Evolutionary conservation across 2,797 vertebrate genomes (phyloP), one percentile per base, ranked within the genome.

Genomic region (Oreochromis mossambicus): DNA sequence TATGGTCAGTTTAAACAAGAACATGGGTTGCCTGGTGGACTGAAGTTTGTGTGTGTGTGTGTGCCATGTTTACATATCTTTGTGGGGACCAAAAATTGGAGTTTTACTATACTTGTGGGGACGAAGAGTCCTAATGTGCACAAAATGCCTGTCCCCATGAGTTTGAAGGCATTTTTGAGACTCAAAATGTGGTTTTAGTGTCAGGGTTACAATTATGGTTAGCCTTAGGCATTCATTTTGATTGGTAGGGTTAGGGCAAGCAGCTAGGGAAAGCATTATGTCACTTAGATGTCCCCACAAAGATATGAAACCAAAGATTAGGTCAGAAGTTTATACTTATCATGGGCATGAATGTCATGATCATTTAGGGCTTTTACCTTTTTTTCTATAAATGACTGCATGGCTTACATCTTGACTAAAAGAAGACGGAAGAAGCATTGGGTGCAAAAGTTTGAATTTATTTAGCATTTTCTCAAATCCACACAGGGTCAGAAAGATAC

Each of bases 201-300:
- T 61, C 9, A 0, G 15, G 56, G 29, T 19, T 19, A 61, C 17
- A 61, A 61, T 34, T 61, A 34, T 19, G 15, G 55, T 56, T 29
- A 52, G 51, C 21, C 4, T 26, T 55, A 61, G 9, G 5, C 56
- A 61, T 61, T 61, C 56, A 4, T 34, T 61, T 61, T 61, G 29
- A 34, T 34, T 34, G 29, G 19, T 61, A 61, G 56, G 56, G 5
- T 34, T 61, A 61, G 3, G 58, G 17, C 17, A 61, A 61, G 56
- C 56, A 61, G 56, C 56, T 61, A 3, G 32, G 0, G 56, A 61
- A 61, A 34, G 5, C 29, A 61, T 11, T 61, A 0, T 34, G 17
- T 61, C 56, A 61, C 11, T 61, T 61, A 34, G 9, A 19, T 61
- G 56, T 61, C 56, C 1, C 56, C 56, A 61, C 56, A 61, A 19